A percentile compares a stretch with the other conserved stretches of the same genome.
Conservation (phyloP, 2,113 vertebrate species). For the Butorides virescens region DNA sequence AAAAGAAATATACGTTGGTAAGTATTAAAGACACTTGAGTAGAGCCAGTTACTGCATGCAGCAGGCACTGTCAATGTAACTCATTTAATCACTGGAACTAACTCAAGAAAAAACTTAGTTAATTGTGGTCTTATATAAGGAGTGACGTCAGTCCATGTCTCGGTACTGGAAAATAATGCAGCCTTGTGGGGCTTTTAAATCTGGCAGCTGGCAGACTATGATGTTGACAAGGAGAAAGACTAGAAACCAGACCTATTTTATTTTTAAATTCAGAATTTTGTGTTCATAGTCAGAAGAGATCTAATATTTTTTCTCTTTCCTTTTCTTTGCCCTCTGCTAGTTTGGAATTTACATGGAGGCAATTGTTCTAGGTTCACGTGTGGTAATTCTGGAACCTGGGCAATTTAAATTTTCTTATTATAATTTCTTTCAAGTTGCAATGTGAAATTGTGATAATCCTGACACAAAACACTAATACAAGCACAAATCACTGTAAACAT, state of each 20-base stretch:
- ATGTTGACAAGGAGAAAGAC: background rate
- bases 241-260: background rate
- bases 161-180: background rate
- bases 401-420: background rate
- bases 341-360: background rate
- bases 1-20: background rate
- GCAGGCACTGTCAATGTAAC: background rate
- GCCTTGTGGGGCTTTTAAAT: background rate
- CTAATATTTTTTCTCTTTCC: background rate
- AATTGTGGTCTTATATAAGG: constrained; percentile 3
- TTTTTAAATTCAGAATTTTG: background rate
- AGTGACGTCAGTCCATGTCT: background rate
- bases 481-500: background rate
- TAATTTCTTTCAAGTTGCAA: background rate
- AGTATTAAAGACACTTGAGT: background rate
- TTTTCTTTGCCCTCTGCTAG: background rate
- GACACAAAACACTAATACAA: background rate
- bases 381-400: accelerated
- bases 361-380: background rate
- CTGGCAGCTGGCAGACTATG: background rate
- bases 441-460: background rate
- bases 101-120: background rate
- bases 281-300: background rate
- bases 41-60: background rate
- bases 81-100: background rate